Evolutionary conservation across 2,888 invertebrate species (phyloP).

Genomic region (Drosophila longiperda): DNA sequence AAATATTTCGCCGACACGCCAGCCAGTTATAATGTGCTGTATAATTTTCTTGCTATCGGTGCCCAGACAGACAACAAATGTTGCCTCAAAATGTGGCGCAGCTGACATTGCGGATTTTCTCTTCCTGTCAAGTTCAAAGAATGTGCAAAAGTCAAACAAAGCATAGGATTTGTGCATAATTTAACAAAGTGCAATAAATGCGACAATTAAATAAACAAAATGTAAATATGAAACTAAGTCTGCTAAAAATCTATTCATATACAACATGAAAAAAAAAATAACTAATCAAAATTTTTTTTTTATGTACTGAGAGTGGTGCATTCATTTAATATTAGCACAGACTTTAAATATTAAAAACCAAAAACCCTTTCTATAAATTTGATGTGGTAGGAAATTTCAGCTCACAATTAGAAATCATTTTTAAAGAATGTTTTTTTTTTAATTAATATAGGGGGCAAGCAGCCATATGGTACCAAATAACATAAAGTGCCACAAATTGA

Average conservation of each 20-base stretch:
- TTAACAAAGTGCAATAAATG: constrained; percentile 5
- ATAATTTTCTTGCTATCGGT: constrained; percentile 14
- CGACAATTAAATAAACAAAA: not conserved
- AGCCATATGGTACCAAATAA: not conserved
- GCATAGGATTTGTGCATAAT: constrained; percentile 16
- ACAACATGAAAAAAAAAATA: not conserved
- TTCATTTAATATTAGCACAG: not conserved
- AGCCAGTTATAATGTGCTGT: constrained; percentile 29
- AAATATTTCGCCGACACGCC: constrained; percentile 18
- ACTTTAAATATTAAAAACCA: not conserved
- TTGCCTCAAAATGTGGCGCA: not conserved
- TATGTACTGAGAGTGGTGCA: not conserved
- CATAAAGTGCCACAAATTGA: not conserved
- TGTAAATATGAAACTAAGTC: not conserved
- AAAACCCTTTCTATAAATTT: too few species aligned
- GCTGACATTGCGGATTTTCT: constrained; percentile 18
- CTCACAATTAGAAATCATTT: not conserved
- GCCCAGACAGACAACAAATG: constrained; percentile 1
- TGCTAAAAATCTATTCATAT: not conserved
- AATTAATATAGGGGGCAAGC: not conserved
- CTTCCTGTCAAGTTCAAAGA: constrained; percentile 19
- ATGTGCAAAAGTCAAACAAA: constrained; percentile 1
- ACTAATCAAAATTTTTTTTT: not conserved
- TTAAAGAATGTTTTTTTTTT: not conserved
- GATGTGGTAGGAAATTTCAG: not conserved